Evolutionary conservation across 2,888 invertebrate genomes (phyloP).

Genomic region (Drosophila setosimentum): DNA sequence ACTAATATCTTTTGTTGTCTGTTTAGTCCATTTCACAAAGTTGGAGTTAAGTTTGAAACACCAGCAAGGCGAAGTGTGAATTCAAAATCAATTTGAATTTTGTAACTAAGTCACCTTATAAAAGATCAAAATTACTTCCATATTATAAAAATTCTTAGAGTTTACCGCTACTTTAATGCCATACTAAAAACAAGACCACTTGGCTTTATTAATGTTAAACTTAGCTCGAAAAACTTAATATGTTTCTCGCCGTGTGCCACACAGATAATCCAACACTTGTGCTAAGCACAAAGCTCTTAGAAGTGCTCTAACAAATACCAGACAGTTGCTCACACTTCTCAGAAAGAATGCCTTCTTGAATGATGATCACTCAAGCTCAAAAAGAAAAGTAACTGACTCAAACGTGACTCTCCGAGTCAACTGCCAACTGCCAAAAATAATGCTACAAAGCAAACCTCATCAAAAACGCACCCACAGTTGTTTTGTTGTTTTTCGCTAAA

Average conservation of each 20-base stretch:
- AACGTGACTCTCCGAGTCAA: constrained; percentile 57
- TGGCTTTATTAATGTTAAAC: neutral
- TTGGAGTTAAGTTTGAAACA: too few relatives aligned
- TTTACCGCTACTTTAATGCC: neutral
- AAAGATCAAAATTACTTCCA: too few relatives aligned
- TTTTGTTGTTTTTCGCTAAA: too few relatives aligned
- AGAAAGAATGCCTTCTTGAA: constrained; percentile 9
- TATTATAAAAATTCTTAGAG: too few relatives aligned
- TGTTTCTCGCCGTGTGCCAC: neutral
- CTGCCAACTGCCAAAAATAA: constrained; percentile 56
- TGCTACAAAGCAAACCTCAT: constrained; percentile 32
- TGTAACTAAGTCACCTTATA: too few relatives aligned
- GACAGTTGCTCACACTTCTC: constrained; percentile 22
- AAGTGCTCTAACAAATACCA: constrained; percentile 24
- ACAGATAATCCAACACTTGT: constrained; percentile 29
- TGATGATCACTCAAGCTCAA: constrained; percentile 40
- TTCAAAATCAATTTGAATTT: too few relatives aligned
- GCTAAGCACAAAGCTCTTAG: constrained; percentile 6
- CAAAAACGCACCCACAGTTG: constrained; percentile 69
- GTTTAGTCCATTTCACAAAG: too few relatives aligned
- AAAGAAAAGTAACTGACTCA: constrained; percentile 20
- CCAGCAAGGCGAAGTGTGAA: too few relatives aligned
- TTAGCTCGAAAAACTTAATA: neutral
- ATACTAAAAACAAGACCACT: neutral
- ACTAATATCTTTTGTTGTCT: too few relatives aligned